A percentile compares a stretch with the other conserved stretches of the same genome.
These are phyloP conservation scores for Brachypalpus laphriformis DNA, from an alignment of 2,888 invertebrate species.

Conservation along the genomic window DNA sequence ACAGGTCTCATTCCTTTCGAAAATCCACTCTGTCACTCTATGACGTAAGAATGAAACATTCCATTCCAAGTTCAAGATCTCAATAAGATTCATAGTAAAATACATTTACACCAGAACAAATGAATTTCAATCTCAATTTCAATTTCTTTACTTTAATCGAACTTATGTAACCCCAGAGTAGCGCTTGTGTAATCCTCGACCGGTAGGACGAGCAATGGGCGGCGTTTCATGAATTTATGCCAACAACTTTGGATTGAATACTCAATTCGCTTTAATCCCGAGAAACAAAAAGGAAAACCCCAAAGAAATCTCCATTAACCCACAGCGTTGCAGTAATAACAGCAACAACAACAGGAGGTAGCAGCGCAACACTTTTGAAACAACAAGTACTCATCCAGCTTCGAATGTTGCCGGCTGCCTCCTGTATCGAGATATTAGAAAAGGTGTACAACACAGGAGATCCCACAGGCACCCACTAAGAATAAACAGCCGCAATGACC, in stretches of 20 bases:
- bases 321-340: conserved; percentile 16
- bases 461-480: conserved; percentile 59
- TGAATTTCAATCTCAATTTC: conserved; percentile 53
- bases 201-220: conserved; percentile 66
- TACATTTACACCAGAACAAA: conserved; percentile 37
- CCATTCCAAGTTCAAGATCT: conserved; percentile 24
- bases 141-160: conserved; percentile 58
- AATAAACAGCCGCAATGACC: conserved; percentile 17
- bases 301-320: conserved; percentile 59
- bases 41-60: background rate
- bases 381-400: conserved; percentile 36
- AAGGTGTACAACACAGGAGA: conserved; percentile 47
- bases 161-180: conserved; percentile 53
- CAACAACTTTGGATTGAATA: conserved; percentile 69
- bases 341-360: conserved; percentile 48
- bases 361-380: conserved; percentile 57
- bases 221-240: conserved; percentile 68
- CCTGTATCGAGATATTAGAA: conserved; percentile 45
- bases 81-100: conserved; percentile 19
- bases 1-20: background rate
- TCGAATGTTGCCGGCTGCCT: conserved; percentile 1
- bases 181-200: conserved; percentile 23
- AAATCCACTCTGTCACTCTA: too few relatives aligned
- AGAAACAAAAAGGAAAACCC: conserved; percentile 28
- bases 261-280: conserved; percentile 49